Percentiles rank a stretch among this genome's conserved stretches.
phyloP scores from a whole-genome alignment of 2,888 invertebrate species.

The Aphidoletes aphidimyza region DNA sequence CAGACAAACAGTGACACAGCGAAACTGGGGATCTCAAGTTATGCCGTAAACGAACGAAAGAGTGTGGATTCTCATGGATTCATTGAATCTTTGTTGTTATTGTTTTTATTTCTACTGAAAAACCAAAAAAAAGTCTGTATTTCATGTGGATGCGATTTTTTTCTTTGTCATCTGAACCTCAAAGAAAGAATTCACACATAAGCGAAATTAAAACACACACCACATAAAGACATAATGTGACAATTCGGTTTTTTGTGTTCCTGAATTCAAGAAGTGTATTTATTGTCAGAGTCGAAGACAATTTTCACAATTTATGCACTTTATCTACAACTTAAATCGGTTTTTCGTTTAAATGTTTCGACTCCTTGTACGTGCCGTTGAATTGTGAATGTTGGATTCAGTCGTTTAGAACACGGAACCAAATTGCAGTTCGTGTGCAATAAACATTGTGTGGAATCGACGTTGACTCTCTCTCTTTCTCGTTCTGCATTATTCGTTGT shows the following conservation, averaged over 20 bases:
- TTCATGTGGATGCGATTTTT: neutral
- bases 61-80: too few species aligned
- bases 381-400: neutral
- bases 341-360: neutral
- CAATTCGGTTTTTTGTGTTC: neutral
- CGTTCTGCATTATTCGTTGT: too few species aligned
- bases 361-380: neutral
- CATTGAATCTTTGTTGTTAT: too few species aligned
- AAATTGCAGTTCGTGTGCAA: neutral
- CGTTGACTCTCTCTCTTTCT: neutral
- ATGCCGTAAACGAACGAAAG: too few species aligned
- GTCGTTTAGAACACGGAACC: slow-evolving; percentile 29
- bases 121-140: too few species aligned
- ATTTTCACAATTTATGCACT: neutral
- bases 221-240: neutral
- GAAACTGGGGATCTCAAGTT: neutral
- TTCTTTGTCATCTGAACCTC: neutral
- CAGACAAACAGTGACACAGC: neutral
- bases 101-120: too few species aligned
- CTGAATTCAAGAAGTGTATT: neutral
- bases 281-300: neutral
- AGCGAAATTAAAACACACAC: neutral
- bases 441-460: neutral
- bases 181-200: neutral
- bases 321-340: neutral